Conservation (phyloP, 1,140 invertebrate genomes). For the Lordiphosa stackelbergi region DNA sequence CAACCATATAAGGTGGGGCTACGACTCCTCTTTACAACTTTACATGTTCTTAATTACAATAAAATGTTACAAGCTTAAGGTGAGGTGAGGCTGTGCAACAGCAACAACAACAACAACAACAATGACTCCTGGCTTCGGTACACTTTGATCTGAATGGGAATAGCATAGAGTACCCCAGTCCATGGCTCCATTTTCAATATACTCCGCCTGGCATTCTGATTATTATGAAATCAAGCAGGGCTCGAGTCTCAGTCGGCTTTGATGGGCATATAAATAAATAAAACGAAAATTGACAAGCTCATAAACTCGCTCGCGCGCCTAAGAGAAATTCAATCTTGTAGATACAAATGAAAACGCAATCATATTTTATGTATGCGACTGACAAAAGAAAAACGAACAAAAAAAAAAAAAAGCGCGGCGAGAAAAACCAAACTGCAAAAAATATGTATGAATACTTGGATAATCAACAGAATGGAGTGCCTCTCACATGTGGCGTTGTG, state of each 20-base stretch:
- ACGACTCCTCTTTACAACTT: conserved; percentile 73
- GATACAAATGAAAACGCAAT: conserved; percentile 74
- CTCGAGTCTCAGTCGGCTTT: conserved; percentile 22
- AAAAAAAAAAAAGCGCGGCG: conserved; percentile 17
- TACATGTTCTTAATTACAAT: conserved; percentile 75
- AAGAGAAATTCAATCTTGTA: conserved; percentile 72
- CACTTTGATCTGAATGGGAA: conserved; percentile 52
- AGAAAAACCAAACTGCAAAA: conserved; percentile 24
- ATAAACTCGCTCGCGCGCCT: conserved; percentile 65
- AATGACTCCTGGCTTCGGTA: conserved; percentile 45
- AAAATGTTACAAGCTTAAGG: conserved; percentile 67
- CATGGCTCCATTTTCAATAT: conserved; percentile 49
- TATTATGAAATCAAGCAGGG: conserved; percentile 43
- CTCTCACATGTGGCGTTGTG: conserved; percentile 25
- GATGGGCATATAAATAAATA: conserved; percentile 75
- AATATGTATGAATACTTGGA: conserved; percentile 30
- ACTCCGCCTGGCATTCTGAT: conserved; percentile 9
- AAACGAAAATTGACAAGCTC: conserved; percentile 68
- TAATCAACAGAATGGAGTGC: conserved; percentile 39
- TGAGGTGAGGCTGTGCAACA: conserved; percentile 56
- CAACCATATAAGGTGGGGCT: conserved; percentile 55
- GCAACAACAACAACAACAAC: conserved; percentile 33
- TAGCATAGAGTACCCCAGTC: conserved; percentile 11
- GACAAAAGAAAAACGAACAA: conserved; percentile 26
- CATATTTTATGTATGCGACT: conserved; percentile 70